A percentile compares a stretch with the other conserved stretches of the same genome.
phyloP scores from a whole-genome alignment of 2,888 invertebrate genomes.

The Synergus japonicus region DNA sequence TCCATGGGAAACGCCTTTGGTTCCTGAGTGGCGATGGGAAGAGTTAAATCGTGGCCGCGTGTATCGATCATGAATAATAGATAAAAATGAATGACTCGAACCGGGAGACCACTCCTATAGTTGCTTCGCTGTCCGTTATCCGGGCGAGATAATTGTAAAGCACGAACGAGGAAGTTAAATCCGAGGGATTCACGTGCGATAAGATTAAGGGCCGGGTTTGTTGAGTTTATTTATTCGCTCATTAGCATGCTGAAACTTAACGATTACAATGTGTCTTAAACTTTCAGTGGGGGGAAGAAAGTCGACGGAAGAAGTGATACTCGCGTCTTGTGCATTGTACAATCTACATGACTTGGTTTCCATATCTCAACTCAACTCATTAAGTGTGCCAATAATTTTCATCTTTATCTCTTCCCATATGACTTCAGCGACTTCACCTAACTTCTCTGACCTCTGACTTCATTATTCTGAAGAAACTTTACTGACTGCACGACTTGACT shows the following conservation, averaged over 20 bases:
- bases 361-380: conserved; percentile 15
- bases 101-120: conserved; percentile 55
- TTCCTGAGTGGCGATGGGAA: conserved; percentile 9
- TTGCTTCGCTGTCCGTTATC: conserved; percentile 55
- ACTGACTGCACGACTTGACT: not conserved
- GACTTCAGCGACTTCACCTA: not conserved
- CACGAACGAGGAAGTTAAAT: conserved; percentile 60
- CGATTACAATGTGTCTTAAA: conserved; percentile 37
- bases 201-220: conserved; percentile 43
- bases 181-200: conserved; percentile 48
- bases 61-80: conserved; percentile 39
- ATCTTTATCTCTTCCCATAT: not conserved
- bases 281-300: conserved; percentile 4
- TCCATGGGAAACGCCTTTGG: conserved; percentile 16
- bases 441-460: not conserved
- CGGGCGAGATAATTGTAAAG: conserved; percentile 57
- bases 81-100: conserved; percentile 53
- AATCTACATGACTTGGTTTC: not conserved
- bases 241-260: conserved; percentile 51
- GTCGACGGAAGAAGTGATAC: not conserved
- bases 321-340: not conserved
- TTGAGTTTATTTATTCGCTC: conserved; percentile 52
- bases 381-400: not conserved
- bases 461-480: not conserved
- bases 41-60: conserved; percentile 31